phyloP scores from a whole-genome alignment of 2,888 invertebrate species.

The Acrobasis suavella region DNA sequence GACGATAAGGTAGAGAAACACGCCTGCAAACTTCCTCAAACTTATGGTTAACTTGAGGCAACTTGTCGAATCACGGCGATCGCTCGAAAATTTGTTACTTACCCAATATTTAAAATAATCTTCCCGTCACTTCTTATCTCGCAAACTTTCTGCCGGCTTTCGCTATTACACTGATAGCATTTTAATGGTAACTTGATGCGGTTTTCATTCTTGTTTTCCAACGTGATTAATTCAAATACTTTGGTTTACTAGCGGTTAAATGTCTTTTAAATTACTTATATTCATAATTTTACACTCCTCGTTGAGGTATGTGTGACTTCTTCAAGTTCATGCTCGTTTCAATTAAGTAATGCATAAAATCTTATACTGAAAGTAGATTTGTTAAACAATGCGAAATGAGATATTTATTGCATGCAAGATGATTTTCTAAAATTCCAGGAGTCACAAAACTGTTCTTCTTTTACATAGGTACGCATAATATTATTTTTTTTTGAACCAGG shows the following conservation, averaged over 20 bases:
- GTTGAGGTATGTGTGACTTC: no score
- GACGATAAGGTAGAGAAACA: conserved; percentile 76
- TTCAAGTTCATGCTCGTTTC: no score
- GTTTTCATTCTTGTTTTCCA: conserved; percentile 24
- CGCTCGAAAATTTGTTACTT: conserved; percentile 77
- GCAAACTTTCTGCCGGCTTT: conserved; percentile 50
- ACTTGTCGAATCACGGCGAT: conserved; percentile 77
- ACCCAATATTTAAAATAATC: conserved; percentile 75
- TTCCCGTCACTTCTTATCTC: conserved; percentile 63
- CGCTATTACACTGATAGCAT: conserved; percentile 34
- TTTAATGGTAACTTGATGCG: conserved; percentile 30
- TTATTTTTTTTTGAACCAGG: no score
- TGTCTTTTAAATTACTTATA: background rate
- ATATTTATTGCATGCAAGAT: no score
- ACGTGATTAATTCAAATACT: conserved; percentile 18
- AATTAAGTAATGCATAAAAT: no score
- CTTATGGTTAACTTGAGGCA: conserved; percentile 64
- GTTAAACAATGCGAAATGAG: no score
- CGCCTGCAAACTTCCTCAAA: conserved; percentile 64
- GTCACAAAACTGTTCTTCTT: no score
- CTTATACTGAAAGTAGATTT: no score
- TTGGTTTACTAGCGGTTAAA: background rate
- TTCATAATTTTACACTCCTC: background rate
- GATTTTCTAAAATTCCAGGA: no score
- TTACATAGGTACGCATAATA: no score